These are phyloP conservation scores for Xyliphius kryptos DNA, from an alignment of 2,113 vertebrate genomes.

Conservation along the genomic window DNA sequence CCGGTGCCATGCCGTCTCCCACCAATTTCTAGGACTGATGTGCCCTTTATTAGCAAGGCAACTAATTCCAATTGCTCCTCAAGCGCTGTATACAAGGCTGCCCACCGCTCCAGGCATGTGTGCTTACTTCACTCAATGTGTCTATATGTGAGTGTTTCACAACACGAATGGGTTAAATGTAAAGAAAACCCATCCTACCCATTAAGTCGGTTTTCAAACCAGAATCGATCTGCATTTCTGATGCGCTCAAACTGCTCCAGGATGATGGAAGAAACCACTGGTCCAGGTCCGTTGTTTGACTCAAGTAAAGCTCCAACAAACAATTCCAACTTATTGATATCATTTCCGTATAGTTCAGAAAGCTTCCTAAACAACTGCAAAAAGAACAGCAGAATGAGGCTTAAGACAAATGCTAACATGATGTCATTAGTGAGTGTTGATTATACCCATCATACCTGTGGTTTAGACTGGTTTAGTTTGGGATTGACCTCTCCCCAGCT, in stretches of 20 bases:
- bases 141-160: too few relatives aligned
- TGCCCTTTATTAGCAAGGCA: too few relatives aligned
- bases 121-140: too few relatives aligned
- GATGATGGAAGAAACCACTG: slow-evolving; percentile 74
- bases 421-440: too few relatives aligned
- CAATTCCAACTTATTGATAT: slow-evolving; percentile 73
- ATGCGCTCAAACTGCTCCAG: slow-evolving; percentile 84
- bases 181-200: slow-evolving; percentile 62
- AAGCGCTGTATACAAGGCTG: too few relatives aligned
- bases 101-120: too few relatives aligned
- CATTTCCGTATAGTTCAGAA: slow-evolving; percentile 59
- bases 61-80: too few relatives aligned
- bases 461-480: slow-evolving; percentile 48
- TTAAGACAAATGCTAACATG: too few relatives aligned
- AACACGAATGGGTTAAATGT: too few relatives aligned
- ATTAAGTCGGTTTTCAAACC: slow-evolving; percentile 91
- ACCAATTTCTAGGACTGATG: too few relatives aligned
- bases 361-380: slow-evolving; percentile 59
- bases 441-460: slow-evolving; percentile 48
- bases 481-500: slow-evolving; percentile 70
- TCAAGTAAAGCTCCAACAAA: slow-evolving; percentile 82
- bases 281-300: slow-evolving; percentile 53
- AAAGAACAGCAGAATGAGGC: slow-evolving; percentile 46
- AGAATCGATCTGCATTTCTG: slow-evolving; percentile 88
- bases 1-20: too few relatives aligned